Percentiles rank a stretch among this genome's conserved stretches.
These are phyloP conservation scores for Ypsolopha sequella DNA, from an alignment of 2,888 invertebrate genomes.

Conservation along the genomic window DNA sequence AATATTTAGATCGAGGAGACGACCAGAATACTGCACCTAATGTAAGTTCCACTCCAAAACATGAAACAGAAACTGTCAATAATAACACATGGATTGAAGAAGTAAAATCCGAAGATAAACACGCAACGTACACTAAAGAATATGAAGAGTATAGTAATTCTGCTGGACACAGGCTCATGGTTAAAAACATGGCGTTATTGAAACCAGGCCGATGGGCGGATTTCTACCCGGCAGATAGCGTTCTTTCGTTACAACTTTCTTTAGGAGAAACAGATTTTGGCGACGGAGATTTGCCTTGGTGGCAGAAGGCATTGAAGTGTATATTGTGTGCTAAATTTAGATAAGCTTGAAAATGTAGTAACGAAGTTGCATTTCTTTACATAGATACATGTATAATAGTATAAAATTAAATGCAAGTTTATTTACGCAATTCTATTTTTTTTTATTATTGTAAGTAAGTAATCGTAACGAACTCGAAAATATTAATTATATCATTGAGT, in stretches of 20 bases:
- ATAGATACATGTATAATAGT: no score
- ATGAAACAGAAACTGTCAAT: no score
- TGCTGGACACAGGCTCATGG: constrained; percentile 20
- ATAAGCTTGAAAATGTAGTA: background rate
- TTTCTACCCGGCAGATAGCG: constrained; percentile 25
- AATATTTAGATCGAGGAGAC: no score
- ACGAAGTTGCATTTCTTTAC: background rate
- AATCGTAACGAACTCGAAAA: no score
- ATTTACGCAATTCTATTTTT: no score
- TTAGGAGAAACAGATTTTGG: constrained; percentile 18
- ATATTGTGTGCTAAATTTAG: constrained; percentile 22
- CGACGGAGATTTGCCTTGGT: constrained; percentile 28
- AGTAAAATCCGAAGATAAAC: no score
- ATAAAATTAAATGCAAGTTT: no score
- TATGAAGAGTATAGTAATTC: background rate
- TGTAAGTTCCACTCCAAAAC: no score
- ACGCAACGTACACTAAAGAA: constrained; percentile 3
- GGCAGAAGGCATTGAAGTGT: constrained; percentile 27
- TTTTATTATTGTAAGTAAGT: no score
- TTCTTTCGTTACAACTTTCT: constrained; percentile 32
- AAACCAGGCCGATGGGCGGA: constrained; percentile 32
- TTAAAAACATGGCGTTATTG: constrained; percentile 23
- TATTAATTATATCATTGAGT: no score
- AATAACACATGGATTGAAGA: no score
- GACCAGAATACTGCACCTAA: no score